Evolutionary conservation across 2,113 vertebrate species (phyloP).

Genomic region (Microtus richardsoni): DNA sequence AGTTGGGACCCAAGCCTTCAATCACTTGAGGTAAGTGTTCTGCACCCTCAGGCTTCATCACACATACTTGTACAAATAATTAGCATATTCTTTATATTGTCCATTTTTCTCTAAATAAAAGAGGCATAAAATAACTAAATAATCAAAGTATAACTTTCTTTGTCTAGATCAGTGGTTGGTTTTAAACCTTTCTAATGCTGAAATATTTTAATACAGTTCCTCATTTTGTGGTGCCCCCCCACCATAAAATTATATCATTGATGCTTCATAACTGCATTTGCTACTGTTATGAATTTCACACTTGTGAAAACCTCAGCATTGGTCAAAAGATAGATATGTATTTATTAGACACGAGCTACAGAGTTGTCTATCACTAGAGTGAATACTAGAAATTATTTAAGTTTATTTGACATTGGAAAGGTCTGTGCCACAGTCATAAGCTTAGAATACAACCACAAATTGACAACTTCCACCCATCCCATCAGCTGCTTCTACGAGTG

Average conservation of each 20-base stretch:
- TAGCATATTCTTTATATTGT: conserved; percentile 3
- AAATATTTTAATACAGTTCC: not conserved
- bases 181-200: not conserved
- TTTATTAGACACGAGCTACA: conserved; percentile 33
- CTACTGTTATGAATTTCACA: not conserved
- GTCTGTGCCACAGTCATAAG: not conserved
- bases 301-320: not conserved
- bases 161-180: not conserved
- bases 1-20: not conserved
- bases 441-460: not conserved
- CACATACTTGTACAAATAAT: not conserved
- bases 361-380: not conserved
- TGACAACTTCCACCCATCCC: not conserved
- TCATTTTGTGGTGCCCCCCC: not conserved
- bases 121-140: conserved; percentile 32
- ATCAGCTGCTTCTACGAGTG: not conserved
- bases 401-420: not conserved
- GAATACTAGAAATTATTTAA: not conserved
- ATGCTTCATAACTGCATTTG: not conserved
- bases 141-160: conserved; percentile 15
- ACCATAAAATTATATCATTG: not conserved
- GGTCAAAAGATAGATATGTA: not conserved
- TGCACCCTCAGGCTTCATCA: not conserved
- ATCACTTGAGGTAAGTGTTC: not conserved
- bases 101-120: conserved; percentile 7